Evolutionary conservation across 2,113 vertebrate species (phyloP).

Genomic region (Ailuropoda melanoleuca): DNA sequence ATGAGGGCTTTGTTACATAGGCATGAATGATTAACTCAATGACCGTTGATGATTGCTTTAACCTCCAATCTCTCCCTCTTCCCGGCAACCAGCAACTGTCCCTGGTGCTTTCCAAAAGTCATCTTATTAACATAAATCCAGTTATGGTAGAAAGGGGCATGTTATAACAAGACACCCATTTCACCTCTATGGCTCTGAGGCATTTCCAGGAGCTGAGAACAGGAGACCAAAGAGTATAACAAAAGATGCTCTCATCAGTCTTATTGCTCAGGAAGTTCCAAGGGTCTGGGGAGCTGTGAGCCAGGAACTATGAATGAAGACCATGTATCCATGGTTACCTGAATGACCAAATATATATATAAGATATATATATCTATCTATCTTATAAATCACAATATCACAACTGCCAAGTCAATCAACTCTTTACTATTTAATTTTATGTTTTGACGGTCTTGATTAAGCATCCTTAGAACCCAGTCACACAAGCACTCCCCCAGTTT

Average conservation of each 20-base stretch:
- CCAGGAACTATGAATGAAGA: background rate
- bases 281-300: background rate
- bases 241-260: background rate
- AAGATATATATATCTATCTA: too few species aligned
- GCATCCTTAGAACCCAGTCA: background rate
- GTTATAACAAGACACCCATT: background rate
- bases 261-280: background rate
- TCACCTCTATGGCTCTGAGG: background rate
- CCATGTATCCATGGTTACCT: background rate
- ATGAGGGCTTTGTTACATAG: background rate
- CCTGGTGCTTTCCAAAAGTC: background rate
- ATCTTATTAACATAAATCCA: background rate
- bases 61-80: background rate
- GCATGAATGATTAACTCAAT: background rate
- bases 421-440: background rate
- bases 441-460: background rate
- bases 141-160: background rate
- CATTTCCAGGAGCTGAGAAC: background rate
- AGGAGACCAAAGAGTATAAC: background rate
- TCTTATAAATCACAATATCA: background rate
- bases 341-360: background rate
- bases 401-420: background rate
- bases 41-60: background rate
- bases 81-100: background rate
- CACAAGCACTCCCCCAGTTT: background rate